Evolutionary conservation across 2,888 invertebrate species (phyloP).

Genomic region (Rotaria magnacalcarata): DNA sequence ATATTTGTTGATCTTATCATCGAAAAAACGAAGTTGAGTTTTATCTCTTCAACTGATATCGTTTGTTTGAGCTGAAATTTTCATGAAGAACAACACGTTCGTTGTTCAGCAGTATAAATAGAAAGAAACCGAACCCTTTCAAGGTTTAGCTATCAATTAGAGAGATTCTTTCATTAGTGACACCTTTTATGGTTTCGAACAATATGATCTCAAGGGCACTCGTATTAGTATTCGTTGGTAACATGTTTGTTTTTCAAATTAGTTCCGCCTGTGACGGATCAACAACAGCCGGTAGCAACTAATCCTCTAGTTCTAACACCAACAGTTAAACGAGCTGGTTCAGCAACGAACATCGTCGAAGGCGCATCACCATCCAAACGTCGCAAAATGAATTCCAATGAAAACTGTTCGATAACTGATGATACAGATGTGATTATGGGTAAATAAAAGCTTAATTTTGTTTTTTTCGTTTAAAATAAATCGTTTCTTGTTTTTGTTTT

Average conservation of each 20-base stretch:
- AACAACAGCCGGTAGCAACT: neutral
- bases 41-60: too few relatives aligned
- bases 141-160: too few relatives aligned
- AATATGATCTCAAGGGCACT: too few relatives aligned
- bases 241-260: neutral
- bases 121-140: too few relatives aligned
- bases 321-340: neutral
- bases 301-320: neutral
- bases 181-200: too few relatives aligned
- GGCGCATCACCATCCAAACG: slow-evolving; percentile 12
- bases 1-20: too few relatives aligned
- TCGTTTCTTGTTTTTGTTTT: neutral
- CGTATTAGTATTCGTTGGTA: neutral
- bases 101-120: too few relatives aligned
- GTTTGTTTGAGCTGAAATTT: neutral
- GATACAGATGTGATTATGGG: neutral
- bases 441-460: neutral
- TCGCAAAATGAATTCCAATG: slow-evolving; percentile 15
- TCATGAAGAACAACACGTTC: neutral
- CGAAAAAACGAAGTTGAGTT: too few relatives aligned
- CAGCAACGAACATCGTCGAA: neutral
- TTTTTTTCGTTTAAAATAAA: too few relatives aligned
- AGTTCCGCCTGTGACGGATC: neutral
- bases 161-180: too few relatives aligned
- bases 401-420: neutral